Conservation (phyloP, 2,797 vertebrate species). For the Leuciscus waleckii region DNA sequence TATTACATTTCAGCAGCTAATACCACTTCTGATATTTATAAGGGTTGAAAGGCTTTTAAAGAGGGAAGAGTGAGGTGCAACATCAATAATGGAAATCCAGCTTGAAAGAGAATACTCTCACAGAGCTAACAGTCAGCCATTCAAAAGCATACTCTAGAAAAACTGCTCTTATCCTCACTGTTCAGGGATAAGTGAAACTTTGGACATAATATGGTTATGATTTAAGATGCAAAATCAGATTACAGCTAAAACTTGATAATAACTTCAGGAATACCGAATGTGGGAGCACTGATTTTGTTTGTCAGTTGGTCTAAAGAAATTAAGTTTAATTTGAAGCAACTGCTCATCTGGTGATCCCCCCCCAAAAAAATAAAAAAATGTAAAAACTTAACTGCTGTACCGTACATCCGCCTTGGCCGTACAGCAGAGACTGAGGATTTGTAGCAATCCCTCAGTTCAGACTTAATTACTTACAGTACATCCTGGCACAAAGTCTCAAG, state of each 20-base stretch:
- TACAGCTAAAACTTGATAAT: slow-evolving; percentile 22
- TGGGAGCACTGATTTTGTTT: slow-evolving; percentile 1
- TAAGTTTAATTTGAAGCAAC: background rate
- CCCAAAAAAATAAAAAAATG: background rate
- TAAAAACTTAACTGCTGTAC: no score
- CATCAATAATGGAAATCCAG: slow-evolving; percentile 63
- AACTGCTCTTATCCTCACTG: background rate
- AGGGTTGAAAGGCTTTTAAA: slow-evolving; percentile 60
- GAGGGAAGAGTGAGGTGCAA: slow-evolving; percentile 42
- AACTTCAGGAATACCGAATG: background rate
- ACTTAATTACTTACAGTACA: slow-evolving; percentile 50
- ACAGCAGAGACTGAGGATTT: no score
- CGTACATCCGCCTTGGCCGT: no score
- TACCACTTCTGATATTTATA: slow-evolving; percentile 60
- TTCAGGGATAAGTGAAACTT: slow-evolving; percentile 6
- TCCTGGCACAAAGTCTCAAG: slow-evolving; percentile 38
- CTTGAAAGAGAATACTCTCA: slow-evolving; percentile 60
- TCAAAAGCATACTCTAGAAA: slow-evolving; percentile 42
- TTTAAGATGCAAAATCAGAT: slow-evolving; percentile 1
- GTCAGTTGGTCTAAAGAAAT: background rate
- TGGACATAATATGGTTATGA: slow-evolving; percentile 8
- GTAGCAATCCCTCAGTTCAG: no score
- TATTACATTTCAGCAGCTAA: slow-evolving; percentile 30
- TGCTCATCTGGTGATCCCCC: background rate
- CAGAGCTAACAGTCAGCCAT: slow-evolving; percentile 41